Evolutionary conservation across 2,888 invertebrate species (phyloP), one percentile per base, ranked within the genome.

Genomic region (Andrena fulva): DNA sequence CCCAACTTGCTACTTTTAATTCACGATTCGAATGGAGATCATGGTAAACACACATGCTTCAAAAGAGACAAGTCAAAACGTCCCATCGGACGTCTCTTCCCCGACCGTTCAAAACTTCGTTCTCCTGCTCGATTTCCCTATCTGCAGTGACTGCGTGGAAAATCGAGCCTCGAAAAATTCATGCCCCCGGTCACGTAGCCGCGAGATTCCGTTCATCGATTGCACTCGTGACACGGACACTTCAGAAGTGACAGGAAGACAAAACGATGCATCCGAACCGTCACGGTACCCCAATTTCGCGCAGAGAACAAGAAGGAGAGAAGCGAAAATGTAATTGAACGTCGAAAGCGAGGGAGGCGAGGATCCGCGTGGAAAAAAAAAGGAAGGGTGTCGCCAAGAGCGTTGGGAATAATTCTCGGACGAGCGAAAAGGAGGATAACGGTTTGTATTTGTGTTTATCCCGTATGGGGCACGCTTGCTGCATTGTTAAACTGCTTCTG

Each of bases 381-480:
- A 68, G 4, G 42, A 56, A 35, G 24, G 16, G 20, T 8, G 59
- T 2, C 6, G 48, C 42, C 42, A 82, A 63, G 68, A 50, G 33
- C 68, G 42, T 48, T 33, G 52, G 52, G 35, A 69, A 48, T 50
- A 42, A 63, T 74, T 56, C 71, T 71, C 56, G 16, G 29, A 8
- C 56, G 42, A 31, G 56, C 59, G 56, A 24, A 6, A 63, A 67
- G 62, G 52, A 31, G 54, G 64, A 48, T 48, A 56, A 35, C 16
- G 48, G 35, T 56, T 79, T 69, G 76, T 76, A 76, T 79, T 79
- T 79, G 68, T 76, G 76, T 75, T 76, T 56, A 69, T 64, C 76
- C 78, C 56, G 54, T 69, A 75, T 50, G 68, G 68, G 42, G 50
- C 48, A 69, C 7, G 63, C 48, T 69, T 68, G 27, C 48, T 24